A percentile compares a stretch with the other conserved stretches of the same genome.
Conservation (phyloP, 2,113 vertebrate species). For the Aptenodytes patagonicus region DNA sequence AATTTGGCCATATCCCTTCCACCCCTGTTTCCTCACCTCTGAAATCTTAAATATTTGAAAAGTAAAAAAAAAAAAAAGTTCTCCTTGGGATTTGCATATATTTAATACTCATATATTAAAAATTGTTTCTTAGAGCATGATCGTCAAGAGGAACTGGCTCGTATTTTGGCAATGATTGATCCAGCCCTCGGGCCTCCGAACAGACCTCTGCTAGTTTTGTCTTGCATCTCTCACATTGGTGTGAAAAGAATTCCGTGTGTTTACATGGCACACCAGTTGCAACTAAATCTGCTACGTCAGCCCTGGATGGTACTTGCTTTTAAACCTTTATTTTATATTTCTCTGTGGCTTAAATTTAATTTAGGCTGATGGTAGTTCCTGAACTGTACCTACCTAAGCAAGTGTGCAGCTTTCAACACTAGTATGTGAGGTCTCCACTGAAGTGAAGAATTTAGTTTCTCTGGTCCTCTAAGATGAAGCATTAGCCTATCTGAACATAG, state of each 20-base stretch:
- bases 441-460: not conserved
- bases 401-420: not conserved
- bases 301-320: constrained; percentile 88
- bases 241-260: constrained; percentile 80
- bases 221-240: constrained; percentile 79
- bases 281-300: constrained; percentile 75
- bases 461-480: not conserved
- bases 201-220: constrained; percentile 88
- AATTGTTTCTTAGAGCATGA: constrained; percentile 69
- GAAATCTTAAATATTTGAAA: not conserved
- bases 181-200: constrained; percentile 68
- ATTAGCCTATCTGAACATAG: not conserved
- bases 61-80: not conserved
- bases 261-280: constrained; percentile 84
- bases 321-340: not conserved
- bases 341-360: not conserved
- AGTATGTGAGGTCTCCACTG: not conserved
- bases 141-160: constrained; percentile 78
- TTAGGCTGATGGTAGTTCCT: not conserved
- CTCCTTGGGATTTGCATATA: not conserved
- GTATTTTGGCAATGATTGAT: constrained; percentile 82
- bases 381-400: not conserved
- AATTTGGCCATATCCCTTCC: not conserved
- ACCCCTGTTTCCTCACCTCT: not conserved
- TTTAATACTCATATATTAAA: not conserved